Evolutionary conservation across 2,797 vertebrate species (phyloP).

Genomic region (Amphiprion clarkii): DNA sequence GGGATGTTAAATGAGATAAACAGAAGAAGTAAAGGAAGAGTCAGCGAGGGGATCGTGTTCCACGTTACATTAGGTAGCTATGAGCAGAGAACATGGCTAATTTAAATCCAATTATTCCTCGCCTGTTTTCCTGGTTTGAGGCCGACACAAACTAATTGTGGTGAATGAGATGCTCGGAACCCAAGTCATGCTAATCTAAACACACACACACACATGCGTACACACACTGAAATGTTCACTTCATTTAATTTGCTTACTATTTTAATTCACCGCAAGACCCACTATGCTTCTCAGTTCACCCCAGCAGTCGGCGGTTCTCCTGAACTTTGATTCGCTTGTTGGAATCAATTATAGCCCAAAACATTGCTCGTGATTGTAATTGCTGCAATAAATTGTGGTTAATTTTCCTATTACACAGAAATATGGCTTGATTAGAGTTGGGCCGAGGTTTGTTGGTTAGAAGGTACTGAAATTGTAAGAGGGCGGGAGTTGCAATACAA

Average conservation of each 20-base stretch:
- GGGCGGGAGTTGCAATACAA: neutral
- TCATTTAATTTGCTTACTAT: slow-evolving; percentile 61
- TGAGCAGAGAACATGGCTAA: slow-evolving; percentile 70
- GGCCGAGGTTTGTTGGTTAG: slow-evolving; percentile 32
- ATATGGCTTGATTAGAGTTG: slow-evolving; percentile 52
- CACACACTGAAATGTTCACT: slow-evolving; percentile 19
- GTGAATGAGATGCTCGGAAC: slow-evolving; percentile 64
- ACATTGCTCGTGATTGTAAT: slow-evolving; percentile 65
- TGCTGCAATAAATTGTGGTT: slow-evolving; percentile 56
- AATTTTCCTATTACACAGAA: slow-evolving; percentile 60
- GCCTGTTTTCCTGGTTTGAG: slow-evolving; percentile 62
- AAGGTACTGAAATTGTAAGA: slow-evolving; percentile 24
- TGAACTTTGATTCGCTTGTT: slow-evolving; percentile 18
- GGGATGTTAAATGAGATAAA: slow-evolving; percentile 41
- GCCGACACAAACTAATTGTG: slow-evolving; percentile 62
- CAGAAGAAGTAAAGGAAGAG: neutral
- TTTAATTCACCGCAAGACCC: slow-evolving; percentile 35
- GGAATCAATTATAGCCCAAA: slow-evolving; percentile 61
- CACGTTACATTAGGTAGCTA: slow-evolving; percentile 64
- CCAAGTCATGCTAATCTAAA: slow-evolving; percentile 19
- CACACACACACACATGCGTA: neutral
- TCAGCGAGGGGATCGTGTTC: slow-evolving; percentile 36
- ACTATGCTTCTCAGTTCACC: slow-evolving; percentile 20
- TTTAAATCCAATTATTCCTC: slow-evolving; percentile 79
- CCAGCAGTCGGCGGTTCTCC: slow-evolving; percentile 24